Base-by-base conservation (phyloP, 2,113 vertebrate species). In the Catagonus wagneri region DNA sequence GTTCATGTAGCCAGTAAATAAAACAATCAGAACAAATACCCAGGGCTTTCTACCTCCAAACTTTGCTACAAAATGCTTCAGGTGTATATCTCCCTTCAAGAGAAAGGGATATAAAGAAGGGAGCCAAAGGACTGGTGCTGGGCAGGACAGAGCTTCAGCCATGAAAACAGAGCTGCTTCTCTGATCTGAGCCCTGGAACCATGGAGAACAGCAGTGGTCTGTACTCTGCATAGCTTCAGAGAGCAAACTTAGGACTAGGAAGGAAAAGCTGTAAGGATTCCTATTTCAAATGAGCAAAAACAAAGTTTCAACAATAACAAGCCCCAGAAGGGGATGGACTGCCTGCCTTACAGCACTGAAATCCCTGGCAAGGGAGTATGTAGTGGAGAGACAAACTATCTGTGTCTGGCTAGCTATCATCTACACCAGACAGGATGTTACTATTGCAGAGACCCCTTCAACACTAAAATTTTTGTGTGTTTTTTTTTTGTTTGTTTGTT, bases 21-120 rank as follows among this genome's bases (percentile, higher is more conserved):
- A 96, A 90, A 19, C 17, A 95, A 96, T 90, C 65, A 93, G 32
- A 96, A 69, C 8, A 96, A 97, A 94, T n/a, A 92, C 3, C 20
- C n/a, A 83, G 25, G 71, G 88, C 84, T 88, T 93, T 71, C 68
- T 90, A 92, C 44, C 50, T 83, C n/a, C 50, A 52, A 96, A 92
- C 22, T 93, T 71, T 58, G 75, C 17, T 80, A 95, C 54, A 86
- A 90, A 96, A 74, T 90, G 50, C 17, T 91, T 66, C 58, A 94
- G 13, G 85, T 69, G 6, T 89, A 97, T 88, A 71, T 50, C n/a
- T 79, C 39, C 9, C 74, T 84, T 96, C 16, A 85, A 56, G 44
- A 34, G 22, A 95, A 4, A 95, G 20, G 56, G 17, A 79, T 15
- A 69, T 32, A 80, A 52, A 86, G 29, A 74, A 74, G 27, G 19